Conservation (phyloP, 1,140 invertebrate species). For the Drosophila nebulosa region DNA sequence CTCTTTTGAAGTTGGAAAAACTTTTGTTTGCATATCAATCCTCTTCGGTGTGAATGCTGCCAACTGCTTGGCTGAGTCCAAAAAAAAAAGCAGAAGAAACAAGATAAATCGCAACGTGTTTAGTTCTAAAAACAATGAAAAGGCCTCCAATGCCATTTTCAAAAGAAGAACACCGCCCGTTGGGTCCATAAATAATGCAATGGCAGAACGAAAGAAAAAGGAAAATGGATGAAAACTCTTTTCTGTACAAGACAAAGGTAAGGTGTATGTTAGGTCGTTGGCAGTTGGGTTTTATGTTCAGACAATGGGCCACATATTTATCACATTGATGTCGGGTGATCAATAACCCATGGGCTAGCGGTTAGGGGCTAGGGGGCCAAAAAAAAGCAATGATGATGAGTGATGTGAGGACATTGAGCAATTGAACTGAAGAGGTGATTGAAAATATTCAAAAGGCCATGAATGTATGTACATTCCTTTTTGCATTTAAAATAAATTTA, state of each 20-base stretch:
- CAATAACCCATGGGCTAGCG: slow-evolving; percentile 31
- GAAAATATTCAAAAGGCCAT: neutral
- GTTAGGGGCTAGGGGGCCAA: neutral
- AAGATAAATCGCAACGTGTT: slow-evolving; percentile 42
- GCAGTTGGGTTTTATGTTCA: slow-evolving; percentile 31
- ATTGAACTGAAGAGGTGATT: neutral
- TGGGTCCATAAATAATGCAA: slow-evolving; percentile 48
- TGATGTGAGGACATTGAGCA: neutral
- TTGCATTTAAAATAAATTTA: too few relatives aligned
- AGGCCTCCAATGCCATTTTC: slow-evolving; percentile 5
- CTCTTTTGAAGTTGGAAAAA: too few relatives aligned
- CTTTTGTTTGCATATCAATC: neutral
- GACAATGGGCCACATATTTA: slow-evolving; percentile 45
- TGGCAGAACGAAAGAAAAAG: slow-evolving; percentile 17
- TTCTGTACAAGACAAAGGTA: slow-evolving; percentile 35
- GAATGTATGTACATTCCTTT: too few relatives aligned
- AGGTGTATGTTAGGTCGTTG: slow-evolving; percentile 27
- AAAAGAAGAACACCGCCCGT: slow-evolving; percentile 28
- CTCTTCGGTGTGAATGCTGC: neutral
- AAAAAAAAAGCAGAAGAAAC: neutral
- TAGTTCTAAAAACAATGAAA: slow-evolving; percentile 47
- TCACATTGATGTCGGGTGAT: slow-evolving; percentile 48
- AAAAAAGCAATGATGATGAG: neutral
- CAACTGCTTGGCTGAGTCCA: neutral
- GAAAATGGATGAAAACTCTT: slow-evolving; percentile 13